Percentiles rank a stretch among this genome's conserved stretches.
Evolutionary conservation across 2,113 vertebrate species (phyloP).

Genomic region (Coregonus clupeaformis): DNA sequence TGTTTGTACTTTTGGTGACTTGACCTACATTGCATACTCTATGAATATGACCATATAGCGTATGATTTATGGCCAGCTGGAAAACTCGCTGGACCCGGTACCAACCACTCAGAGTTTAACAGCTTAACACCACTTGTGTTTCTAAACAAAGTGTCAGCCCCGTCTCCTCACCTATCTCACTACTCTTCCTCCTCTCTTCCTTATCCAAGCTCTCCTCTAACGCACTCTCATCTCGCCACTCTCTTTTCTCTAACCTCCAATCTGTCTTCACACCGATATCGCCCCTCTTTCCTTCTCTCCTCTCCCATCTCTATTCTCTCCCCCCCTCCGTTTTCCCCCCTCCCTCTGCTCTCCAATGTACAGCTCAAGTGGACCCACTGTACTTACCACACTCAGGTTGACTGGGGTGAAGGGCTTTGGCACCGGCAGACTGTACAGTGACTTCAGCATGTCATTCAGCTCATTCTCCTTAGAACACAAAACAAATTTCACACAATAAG

Average conservation of each 20-base stretch:
- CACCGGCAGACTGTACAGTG: slow-evolving; percentile 87
- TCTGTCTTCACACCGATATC: slow-evolving; percentile 3
- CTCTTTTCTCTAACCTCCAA: too few species aligned
- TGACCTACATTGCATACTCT: too few species aligned
- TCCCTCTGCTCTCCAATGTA: neutral
- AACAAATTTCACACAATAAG: slow-evolving; percentile 10
- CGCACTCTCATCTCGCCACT: neutral
- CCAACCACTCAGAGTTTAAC: too few species aligned
- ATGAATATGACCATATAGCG: too few species aligned
- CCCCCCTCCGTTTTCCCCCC: slow-evolving; percentile 29
- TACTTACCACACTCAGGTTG: slow-evolving; percentile 93
- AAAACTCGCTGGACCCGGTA: slow-evolving; percentile 19
- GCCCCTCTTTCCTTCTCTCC: slow-evolving; percentile 29
- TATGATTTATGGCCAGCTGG: too few species aligned
- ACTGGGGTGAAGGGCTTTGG: slow-evolving; percentile 90
- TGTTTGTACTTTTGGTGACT: too few species aligned
- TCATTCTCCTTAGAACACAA: slow-evolving; percentile 82
- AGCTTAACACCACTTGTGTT: slow-evolving; percentile 59
- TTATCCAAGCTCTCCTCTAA: neutral
- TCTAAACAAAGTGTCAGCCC: slow-evolving; percentile 62
- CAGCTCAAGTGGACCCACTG: slow-evolving; percentile 5
- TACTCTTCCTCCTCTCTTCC: slow-evolving; percentile 25
- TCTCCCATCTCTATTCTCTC: slow-evolving; percentile 16
- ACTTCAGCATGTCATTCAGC: slow-evolving; percentile 90
- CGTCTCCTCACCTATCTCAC: slow-evolving; percentile 5